phyloP scores from a whole-genome alignment of 2,113 vertebrate genomes.

The Piliocolobus tephrosceles region DNA sequence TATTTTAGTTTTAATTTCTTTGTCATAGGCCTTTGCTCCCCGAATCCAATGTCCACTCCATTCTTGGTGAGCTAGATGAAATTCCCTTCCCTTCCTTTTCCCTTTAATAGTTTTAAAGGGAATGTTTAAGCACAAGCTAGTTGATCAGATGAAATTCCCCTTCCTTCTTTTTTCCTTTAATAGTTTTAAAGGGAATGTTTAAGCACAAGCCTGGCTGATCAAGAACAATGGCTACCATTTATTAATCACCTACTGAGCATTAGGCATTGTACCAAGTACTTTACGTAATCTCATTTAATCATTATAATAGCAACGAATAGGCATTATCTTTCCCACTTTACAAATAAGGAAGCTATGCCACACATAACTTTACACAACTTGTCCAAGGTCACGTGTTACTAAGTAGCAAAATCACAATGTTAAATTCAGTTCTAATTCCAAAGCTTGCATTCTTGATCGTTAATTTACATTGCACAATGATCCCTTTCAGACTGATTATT shows the following conservation, averaged over 20 bases:
- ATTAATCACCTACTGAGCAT: neutral
- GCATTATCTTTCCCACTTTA: neutral
- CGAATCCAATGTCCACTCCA: neutral
- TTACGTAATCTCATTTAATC: neutral
- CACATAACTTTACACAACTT: neutral
- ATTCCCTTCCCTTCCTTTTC: neutral
- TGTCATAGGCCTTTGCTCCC: neutral
- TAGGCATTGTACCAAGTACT: neutral
- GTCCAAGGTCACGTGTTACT: neutral
- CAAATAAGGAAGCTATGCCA: neutral
- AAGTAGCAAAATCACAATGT: neutral
- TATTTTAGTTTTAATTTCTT: conserved; percentile 17
- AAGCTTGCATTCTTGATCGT: neutral
- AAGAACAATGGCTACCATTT: neutral
- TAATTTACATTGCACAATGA: neutral
- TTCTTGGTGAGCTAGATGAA: neutral
- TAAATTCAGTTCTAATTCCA: neutral
- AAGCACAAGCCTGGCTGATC: neutral
- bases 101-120: neutral
- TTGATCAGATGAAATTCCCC: neutral
- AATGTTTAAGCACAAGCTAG: neutral
- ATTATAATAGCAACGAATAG: neutral
- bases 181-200: neutral
- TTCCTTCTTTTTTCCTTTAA: neutral
- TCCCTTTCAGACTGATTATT: neutral